Conservation (phyloP, 2,888 invertebrate genomes). For the Stenurella melanura region DNA sequence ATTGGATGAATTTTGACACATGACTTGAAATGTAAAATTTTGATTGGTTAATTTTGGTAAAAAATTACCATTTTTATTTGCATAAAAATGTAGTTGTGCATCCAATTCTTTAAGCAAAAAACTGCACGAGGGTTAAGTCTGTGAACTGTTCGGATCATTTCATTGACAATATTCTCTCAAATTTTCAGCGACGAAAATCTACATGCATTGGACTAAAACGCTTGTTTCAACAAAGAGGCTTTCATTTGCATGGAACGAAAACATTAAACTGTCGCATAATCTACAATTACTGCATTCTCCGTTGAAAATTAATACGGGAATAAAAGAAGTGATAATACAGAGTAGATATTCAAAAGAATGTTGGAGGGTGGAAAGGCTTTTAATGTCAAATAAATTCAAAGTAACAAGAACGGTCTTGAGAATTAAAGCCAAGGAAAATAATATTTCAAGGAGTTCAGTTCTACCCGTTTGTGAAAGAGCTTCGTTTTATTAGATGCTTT, state of each 20-base stretch:
- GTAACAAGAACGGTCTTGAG: not conserved
- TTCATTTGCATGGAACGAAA: conserved; percentile 26
- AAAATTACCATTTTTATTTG: too few relatives aligned
- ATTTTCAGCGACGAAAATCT: too few relatives aligned
- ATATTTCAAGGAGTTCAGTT: conserved; percentile 11
- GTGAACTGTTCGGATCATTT: too few relatives aligned
- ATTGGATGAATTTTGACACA: too few relatives aligned
- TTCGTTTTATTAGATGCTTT: conserved; percentile 1
- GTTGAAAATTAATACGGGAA: conserved; percentile 5
- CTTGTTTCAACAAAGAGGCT: conserved; percentile 17
- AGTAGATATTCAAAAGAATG: conserved; percentile 11
- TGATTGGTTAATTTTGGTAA: too few relatives aligned
- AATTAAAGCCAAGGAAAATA: conserved; percentile 1
- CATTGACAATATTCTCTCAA: too few relatives aligned
- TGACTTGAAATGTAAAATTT: too few relatives aligned
- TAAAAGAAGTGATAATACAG: conserved; percentile 17
- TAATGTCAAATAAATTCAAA: conserved; percentile 21
- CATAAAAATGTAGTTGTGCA: too few relatives aligned
- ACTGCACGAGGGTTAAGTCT: too few relatives aligned
- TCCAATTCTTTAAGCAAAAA: too few relatives aligned
- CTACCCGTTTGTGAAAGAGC: not conserved
- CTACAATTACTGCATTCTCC: conserved; percentile 18
- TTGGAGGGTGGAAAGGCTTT: conserved; percentile 10
- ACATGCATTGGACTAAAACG: too few relatives aligned
- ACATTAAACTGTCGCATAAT: conserved; percentile 11